Conservation (phyloP, 2,113 vertebrate genomes). For the Etia nguti region DNA sequence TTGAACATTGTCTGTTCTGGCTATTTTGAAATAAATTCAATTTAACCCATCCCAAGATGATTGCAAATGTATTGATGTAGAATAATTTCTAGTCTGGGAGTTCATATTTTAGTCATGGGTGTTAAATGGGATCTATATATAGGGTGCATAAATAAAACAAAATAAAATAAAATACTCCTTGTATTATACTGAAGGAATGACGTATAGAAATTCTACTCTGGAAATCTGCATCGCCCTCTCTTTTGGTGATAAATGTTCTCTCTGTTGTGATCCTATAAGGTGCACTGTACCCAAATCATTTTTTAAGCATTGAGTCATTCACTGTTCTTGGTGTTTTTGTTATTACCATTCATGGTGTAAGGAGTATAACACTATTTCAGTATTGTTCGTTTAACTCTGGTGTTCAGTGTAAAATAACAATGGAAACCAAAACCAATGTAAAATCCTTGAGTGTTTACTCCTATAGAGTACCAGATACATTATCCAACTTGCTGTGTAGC, state of each 20-base stretch:
- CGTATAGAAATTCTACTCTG: not conserved
- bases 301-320: not conserved
- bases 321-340: not conserved
- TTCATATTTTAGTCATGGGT: not conserved
- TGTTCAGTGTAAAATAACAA: not conserved
- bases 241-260: not conserved
- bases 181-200: not conserved
- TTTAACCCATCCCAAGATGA: not conserved
- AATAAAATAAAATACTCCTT: not conserved
- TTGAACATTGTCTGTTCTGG: not conserved
- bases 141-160: not conserved
- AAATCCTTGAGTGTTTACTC: not conserved
- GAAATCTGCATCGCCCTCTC: not conserved
- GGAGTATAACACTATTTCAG: not conserved
- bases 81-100: not conserved
- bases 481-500: not conserved
- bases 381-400: not conserved
- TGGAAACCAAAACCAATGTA: not conserved
- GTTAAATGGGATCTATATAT: not conserved
- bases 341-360: not conserved
- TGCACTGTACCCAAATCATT: not conserved
- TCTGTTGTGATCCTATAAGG: not conserved
- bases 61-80: not conserved
- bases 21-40: not conserved
- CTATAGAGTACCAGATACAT: not conserved